Evolutionary conservation across 2,797 vertebrate genomes (phyloP), one percentile per base, ranked within the genome.

Genomic region (Poecilia picta): DNA sequence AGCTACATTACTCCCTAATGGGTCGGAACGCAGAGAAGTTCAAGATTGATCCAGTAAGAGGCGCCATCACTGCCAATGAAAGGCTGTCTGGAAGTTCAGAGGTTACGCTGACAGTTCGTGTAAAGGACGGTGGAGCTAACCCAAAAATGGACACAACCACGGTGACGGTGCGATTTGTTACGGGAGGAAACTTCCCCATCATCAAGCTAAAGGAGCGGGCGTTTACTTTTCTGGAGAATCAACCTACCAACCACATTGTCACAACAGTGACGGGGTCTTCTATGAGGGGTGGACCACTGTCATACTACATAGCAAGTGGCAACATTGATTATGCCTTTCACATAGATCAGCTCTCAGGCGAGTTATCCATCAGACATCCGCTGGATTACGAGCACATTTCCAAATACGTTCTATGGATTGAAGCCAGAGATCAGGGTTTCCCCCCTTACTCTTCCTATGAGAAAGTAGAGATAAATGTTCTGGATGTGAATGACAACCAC

Each of bases 371-470:
- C 0, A 92, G 94, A 43, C 96, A 90, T 45, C 83, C 96, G 0
- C 91, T 99, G 43, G 98, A 99, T 93, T 99, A 97, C 1, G 98
- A 99, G 91, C 94, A 95, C 47, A 97, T 97, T 83, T 97, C 98
- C 87, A 97, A 97, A 75, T 99, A 98, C 0, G 94, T 99, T 43
- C 91, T 99, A 2, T 99, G 98, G 98, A 93, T 99, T 2, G 98
- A 99, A 86, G 98, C 97, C 76, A 95, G 98, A 83, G 98, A 99
- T 83, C 97, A 89, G 0, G 98, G 98, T 18, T 99, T 99, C 74
- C 98, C 98, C 23, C 98, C 98, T 0, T 99, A 98, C 87, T 99
- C 98, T 8, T 97, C 98, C 0, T 99, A 99, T 68, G 97, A 97
- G 80, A 98, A 97, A 91, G 78, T 99, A 72, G 98, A 99, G 91